A percentile compares a stretch with the other conserved stretches of the same genome.
Evolutionary conservation across 2,888 invertebrate genomes (phyloP).

Genomic region (Cordilura impudica): DNA sequence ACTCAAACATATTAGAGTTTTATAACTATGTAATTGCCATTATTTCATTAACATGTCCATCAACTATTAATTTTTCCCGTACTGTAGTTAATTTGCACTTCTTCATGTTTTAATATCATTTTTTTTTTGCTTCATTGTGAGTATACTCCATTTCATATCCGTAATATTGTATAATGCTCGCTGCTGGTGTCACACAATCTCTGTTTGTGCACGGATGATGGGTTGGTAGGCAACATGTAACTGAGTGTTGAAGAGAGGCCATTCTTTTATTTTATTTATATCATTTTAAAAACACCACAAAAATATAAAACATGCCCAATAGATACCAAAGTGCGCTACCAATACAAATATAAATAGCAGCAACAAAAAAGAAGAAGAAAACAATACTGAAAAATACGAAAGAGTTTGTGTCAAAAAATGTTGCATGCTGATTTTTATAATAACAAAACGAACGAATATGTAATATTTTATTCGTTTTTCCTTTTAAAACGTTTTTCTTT

Average conservation of each 20-base stretch:
- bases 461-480: conserved; percentile 21
- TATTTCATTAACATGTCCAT: neutral
- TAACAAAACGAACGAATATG: neutral
- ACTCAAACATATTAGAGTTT: too few relatives aligned
- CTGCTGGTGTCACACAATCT: neutral
- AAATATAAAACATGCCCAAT: conserved; percentile 23
- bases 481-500: conserved; percentile 22
- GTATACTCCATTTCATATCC: conserved; percentile 22
- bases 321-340: conserved; percentile 47
- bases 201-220: neutral
- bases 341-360: conserved; percentile 28
- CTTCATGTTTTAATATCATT: neutral
- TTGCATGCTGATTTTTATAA: conserved; percentile 43
- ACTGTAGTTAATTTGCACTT: neutral
- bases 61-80: neutral
- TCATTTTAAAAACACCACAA: neutral
- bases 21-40: too few relatives aligned
- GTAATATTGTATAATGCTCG: neutral
- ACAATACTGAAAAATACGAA: neutral
- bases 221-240: neutral
- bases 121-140: neutral
- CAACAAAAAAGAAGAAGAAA: neutral
- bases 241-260: conserved; percentile 18
- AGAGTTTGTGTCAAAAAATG: conserved; percentile 29
- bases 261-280: neutral